Base-by-base conservation (phyloP, 2,797 vertebrate species). In the Scolopax bukidnonensis region DNA sequence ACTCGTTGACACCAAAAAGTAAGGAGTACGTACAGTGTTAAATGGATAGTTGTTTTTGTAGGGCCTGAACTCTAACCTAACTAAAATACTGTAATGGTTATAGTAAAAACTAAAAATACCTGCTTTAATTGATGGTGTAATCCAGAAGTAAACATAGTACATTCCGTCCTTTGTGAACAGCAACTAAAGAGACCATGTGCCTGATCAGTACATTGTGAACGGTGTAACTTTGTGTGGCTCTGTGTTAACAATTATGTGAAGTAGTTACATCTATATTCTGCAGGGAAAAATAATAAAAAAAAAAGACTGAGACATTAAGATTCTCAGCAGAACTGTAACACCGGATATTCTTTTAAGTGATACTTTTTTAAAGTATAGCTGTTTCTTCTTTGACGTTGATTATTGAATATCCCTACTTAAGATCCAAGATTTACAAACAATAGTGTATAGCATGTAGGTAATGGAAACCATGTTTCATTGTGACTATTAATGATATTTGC, bases 81-180 rank as follows among this genome's bases (percentile, higher is more conserved):
- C 23, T 64, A 40, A 80, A 86, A 21, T 36, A 79, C 40, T 33
- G 23, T 54, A 73, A 68, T 90, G 27, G 41, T 54, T 92, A 6
- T 50, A 93, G 56, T 91, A 67, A 79, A 93, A 94, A 23, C 59
- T 69, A 70, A 82, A 93, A 91, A 69, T 87, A 77, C 16, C 28
- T 71, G 23, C 25, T 50, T 77, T 77, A 92, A 53, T 12, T 80
- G 57, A 33, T 7, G 8, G 14, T 64, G 15, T 89, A 90, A 68
- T 67, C 48, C 43, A 41, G 76, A 89, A 74, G 60, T 89, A 92
- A 89, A 68, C 56, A 45, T 4, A 64, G 75, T 67, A 85, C 25
- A 14, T 84, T 84, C 56, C 2, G 32, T 87, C 3, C 14, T 90
- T 67, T 50, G 51, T 43, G 81, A 87, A 38, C n/a, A 76, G 33